Evolutionary conservation across 1,140 invertebrate genomes (phyloP).

Genomic region (Bombus fervidus): DNA sequence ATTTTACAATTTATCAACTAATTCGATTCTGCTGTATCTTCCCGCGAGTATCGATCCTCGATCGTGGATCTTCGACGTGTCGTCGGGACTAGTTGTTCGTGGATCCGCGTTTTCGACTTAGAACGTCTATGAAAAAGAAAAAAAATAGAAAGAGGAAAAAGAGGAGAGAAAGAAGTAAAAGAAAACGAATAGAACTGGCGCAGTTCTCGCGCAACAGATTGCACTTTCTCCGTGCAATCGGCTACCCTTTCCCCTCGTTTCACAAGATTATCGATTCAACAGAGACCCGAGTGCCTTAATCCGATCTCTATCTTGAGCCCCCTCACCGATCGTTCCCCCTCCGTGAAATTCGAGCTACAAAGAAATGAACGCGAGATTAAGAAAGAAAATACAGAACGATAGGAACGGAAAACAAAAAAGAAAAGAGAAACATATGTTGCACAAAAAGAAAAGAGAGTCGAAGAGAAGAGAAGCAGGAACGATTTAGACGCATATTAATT

Average conservation of each 20-base stretch:
- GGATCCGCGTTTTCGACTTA: too few species aligned
- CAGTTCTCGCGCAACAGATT: background rate
- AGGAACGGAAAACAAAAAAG: conserved; percentile 11
- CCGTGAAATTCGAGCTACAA: conserved; percentile 21
- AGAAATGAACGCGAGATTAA: background rate
- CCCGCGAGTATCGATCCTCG: background rate
- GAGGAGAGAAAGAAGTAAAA: background rate
- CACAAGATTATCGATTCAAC: conserved; percentile 64
- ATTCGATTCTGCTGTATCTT: background rate
- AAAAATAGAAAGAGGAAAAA: background rate
- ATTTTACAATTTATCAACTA: background rate
- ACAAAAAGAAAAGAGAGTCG: conserved; percentile 16
- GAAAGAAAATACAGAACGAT: background rate
- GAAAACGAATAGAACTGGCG: background rate
- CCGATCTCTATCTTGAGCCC: conserved; percentile 43
- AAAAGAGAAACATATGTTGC: conserved; percentile 1
- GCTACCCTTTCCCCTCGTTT: conserved; percentile 26
- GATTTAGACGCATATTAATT: conserved; percentile 71
- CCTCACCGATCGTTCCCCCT: conserved; percentile 3
- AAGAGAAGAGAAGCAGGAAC: conserved; percentile 49
- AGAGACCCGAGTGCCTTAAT: conserved; percentile 78
- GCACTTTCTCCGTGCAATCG: conserved; percentile 55
- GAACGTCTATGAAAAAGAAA: background rate
- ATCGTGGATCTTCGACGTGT: background rate
- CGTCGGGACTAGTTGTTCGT: background rate